These are phyloP conservation scores for Drosophila elegans DNA, from an alignment of 1,140 invertebrate species.

Conservation along the genomic window DNA sequence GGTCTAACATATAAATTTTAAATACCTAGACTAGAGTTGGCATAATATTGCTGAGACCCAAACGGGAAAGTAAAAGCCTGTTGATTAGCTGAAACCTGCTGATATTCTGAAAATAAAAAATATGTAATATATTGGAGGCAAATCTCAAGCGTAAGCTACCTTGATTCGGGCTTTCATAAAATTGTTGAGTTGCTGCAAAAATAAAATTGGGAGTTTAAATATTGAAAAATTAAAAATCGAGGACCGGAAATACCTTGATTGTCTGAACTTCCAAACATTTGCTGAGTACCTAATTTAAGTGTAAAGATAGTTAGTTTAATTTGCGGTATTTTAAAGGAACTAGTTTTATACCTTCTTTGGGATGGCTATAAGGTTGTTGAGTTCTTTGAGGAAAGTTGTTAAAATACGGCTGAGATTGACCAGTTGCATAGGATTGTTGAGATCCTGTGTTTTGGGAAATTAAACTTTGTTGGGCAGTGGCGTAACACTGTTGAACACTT, in stretches of 20 bases:
- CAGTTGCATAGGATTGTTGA: slow-evolving; percentile 5
- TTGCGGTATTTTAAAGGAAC: neutral
- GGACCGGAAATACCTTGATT: slow-evolving; percentile 7
- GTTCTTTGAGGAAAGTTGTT: neutral
- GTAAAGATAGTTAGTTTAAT: too few relatives aligned
- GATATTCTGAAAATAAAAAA: neutral
- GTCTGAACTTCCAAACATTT: neutral
- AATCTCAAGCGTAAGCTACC: neutral
- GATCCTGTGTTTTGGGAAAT: neutral
- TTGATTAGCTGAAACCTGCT: neutral
- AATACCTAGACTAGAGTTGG: neutral
- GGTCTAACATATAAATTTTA: too few relatives aligned
- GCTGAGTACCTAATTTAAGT: neutral
- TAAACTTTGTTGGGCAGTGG: slow-evolving; percentile 19
- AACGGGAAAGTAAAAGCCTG: slow-evolving; percentile 6
- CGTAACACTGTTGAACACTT: slow-evolving; percentile 24
- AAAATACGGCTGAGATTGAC: slow-evolving; percentile 2
- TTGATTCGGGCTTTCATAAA: slow-evolving; percentile 5
- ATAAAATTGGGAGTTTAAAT: neutral
- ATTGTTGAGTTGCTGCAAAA: slow-evolving; percentile 2
- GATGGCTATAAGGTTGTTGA: neutral
- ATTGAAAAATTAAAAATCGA: too few relatives aligned
- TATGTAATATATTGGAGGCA: neutral
- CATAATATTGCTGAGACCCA: slow-evolving; percentile 13
- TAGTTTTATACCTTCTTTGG: slow-evolving; percentile 9